Evolutionary conservation across 1,140 invertebrate genomes (phyloP), one percentile per base, ranked within the genome.

Genomic region (Vanessa atalanta): DNA sequence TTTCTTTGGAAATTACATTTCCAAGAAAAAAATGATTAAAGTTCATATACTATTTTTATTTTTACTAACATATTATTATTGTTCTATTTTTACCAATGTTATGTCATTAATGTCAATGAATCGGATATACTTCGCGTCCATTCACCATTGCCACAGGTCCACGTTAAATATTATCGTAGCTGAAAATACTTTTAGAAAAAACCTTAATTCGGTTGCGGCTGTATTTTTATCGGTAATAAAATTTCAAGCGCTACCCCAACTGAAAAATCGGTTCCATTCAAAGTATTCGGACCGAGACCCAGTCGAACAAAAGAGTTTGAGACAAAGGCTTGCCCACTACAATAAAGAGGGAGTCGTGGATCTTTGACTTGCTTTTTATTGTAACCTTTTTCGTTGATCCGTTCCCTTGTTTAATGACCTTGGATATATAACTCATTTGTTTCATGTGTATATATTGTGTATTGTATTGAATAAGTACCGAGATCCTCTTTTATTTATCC

Each of bases 261-360:
- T 83, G 82, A 83, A 85, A 83, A 85, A 87, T 85, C 82, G 83
- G 69, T 82, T 55, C 79, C 72, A 84, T 83, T 81, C 70, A 80
- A 84, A 78, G 77, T 78, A 77, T 83, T 75, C 76, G 77, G 79
- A 73, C 74, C 79, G 74, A 70, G 60, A 76, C 65, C 47, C 43
- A 61, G 57, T 47, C 61, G 75, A 82, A 86, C 82, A 84, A 86
- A 81, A 70, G 75, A 77, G 66, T 63, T 66, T 61, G 47, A 85
- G 82, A 86, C 81, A 83, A 86, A 85, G 77, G 82, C 67, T 65
- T 50, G 69, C 71, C 76, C 75, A 79, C 81, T 81, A 80, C 74
- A 80, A 83, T 77, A 82, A 83, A 83, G 75, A 81, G 65, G 65
- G 65, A 67, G 48, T 60, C 55, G 55, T 60, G 75, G 65, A 69